Base-by-base conservation (phyloP, 1,140 invertebrate species). In the Lutraria rhynchaena region DNA sequence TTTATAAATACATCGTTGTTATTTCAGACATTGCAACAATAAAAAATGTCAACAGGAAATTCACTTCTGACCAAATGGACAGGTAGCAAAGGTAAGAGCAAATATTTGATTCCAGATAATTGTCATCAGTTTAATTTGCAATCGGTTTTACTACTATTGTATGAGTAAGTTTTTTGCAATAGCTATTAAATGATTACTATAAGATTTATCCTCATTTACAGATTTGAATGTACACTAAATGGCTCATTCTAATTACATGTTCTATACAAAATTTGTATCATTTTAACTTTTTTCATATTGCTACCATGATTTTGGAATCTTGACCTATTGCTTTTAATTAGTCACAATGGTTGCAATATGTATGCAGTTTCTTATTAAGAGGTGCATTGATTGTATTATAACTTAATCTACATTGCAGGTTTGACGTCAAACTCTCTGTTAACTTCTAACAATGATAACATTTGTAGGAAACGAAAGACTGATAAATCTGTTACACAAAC, bases 41-140 rank as follows among this genome's bases (percentile, higher is more conserved):
- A 9, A 55, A n/a, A 55, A 11, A 67, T 67, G 63, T 49, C 63
- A 46, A 9, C 37, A 49, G 63, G 49, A 46, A 67, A 49, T 67
- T 15, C 63, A 29, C 22, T 67, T 37, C 29, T 67, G 44, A 29
- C 63, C 44, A 67, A 67, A 41, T 67, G 63, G 63, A 29, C 63
- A 11, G 63, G n/a, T 24, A 46, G 44, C 24, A 37, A 67, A 46
- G 63, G 63, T 67, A 67, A 29, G n/a, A n/a, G n/a, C n/a, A n/a
- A n/a, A n/a, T n/a, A n/a, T n/a, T n/a, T n/a, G n/a, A n/a, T n/a
- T n/a, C n/a, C n/a, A n/a, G n/a, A n/a, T n/a, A n/a, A n/a, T n/a
- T n/a, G n/a, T n/a, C n/a, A n/a, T n/a, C n/a, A n/a, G n/a, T n/a
- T n/a, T n/a, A n/a, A n/a, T n/a, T n/a, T n/a, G n/a, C n/a, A n/a